A percentile compares a stretch with the other conserved stretches of the same genome.
Conservation (phyloP, 1,140 invertebrate species). For the Adelges cooleyi region DNA sequence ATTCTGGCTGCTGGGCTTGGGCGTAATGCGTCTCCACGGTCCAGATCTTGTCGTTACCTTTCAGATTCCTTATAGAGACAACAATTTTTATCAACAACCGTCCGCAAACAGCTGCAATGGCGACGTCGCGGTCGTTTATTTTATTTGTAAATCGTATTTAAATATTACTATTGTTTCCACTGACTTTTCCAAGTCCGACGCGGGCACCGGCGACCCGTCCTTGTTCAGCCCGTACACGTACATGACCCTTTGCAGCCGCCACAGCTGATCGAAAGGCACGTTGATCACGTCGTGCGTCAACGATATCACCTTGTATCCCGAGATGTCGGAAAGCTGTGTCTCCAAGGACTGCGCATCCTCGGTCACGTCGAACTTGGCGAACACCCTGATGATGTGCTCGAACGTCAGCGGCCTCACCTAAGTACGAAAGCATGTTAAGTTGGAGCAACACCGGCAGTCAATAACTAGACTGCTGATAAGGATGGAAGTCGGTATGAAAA, state of each 20-base stretch:
- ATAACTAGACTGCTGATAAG: too few species aligned
- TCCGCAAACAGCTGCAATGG: too few species aligned
- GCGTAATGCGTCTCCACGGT: not conserved
- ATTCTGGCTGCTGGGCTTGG: not conserved
- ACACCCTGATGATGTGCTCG: not conserved
- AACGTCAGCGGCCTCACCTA: not conserved
- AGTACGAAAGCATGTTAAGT: not conserved
- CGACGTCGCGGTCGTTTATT: too few species aligned
- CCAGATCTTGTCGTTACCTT: not conserved
- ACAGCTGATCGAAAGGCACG: not conserved
- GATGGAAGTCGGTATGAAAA: too few species aligned
- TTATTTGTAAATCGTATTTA: too few species aligned
- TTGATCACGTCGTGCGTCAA: not conserved
- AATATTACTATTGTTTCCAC: not conserved
- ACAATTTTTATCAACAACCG: too few species aligned
- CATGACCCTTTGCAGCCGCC: not conserved
- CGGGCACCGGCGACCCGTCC: not conserved
- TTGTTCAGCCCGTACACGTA: not conserved
- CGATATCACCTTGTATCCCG: not conserved
- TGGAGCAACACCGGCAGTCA: too few species aligned
- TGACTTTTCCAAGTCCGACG: not conserved
- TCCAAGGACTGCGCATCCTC: not conserved
- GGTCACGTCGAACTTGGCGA: not conserved
- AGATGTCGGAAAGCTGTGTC: slow-evolving; percentile 2
- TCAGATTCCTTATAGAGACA: not conserved